A percentile compares a stretch with the other conserved stretches of the same genome.
phyloP scores from a whole-genome alignment of 2,888 invertebrate species.

The Liodrosophila aerea region DNA sequence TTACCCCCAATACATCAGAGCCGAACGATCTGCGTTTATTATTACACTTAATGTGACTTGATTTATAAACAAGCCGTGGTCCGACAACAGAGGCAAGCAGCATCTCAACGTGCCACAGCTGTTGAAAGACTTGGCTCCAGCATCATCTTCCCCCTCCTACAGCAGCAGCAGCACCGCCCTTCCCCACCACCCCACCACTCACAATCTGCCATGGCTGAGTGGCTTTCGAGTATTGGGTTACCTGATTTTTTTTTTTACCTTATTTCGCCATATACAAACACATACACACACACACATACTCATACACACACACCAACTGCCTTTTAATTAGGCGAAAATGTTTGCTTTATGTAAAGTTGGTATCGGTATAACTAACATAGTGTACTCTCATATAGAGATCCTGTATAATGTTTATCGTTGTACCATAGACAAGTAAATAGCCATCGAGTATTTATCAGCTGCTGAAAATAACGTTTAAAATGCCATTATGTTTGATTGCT shows the following conservation, averaged over 20 bases:
- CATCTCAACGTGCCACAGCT: constrained; percentile 47
- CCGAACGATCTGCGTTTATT: constrained; percentile 61
- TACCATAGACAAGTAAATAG: too few species aligned
- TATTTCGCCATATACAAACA: background rate
- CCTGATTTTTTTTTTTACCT: constrained; percentile 20
- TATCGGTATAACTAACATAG: too few species aligned
- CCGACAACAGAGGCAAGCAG: constrained; percentile 18
- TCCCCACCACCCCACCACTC: background rate
- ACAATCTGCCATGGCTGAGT: constrained; percentile 50
- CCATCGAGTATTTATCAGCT: too few species aligned
- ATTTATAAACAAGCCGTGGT: constrained; percentile 68
- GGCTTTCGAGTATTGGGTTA: constrained; percentile 62
- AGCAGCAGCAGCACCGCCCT: constrained; percentile 13
- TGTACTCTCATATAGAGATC: too few species aligned
- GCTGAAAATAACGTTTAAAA: too few species aligned
- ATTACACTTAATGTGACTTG: constrained; percentile 78
- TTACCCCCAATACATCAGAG: constrained; percentile 11
- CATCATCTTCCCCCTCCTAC: background rate
- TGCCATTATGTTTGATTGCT: too few species aligned
- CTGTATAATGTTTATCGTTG: too few species aligned
- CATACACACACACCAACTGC: constrained; percentile 35
- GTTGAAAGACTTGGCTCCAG: constrained; percentile 53
- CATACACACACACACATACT: background rate
- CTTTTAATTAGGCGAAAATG: constrained; percentile 55
- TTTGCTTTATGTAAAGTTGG: too few species aligned